phyloP scores from a whole-genome alignment of 2,113 vertebrate genomes.

The Haliaeetus leucogaster region DNA sequence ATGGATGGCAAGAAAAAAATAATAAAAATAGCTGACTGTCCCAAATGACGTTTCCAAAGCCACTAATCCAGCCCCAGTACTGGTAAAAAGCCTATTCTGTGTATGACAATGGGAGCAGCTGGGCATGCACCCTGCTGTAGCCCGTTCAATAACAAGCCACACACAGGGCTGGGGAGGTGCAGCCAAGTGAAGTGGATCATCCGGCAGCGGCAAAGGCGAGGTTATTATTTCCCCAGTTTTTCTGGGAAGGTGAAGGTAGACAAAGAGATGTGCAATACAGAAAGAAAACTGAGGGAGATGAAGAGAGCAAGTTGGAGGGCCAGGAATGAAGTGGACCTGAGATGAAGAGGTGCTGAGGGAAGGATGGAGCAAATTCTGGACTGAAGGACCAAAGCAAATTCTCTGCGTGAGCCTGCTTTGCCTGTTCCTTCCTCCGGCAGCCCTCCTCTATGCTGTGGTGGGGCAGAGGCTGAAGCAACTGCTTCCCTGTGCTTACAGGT shows the following conservation, averaged over 20 bases:
- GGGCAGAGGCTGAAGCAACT: not conserved
- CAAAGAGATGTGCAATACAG: not conserved
- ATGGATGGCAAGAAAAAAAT: not conserved
- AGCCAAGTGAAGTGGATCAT: not conserved
- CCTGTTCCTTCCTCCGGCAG: not conserved
- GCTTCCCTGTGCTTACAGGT: not conserved
- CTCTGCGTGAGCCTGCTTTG: not conserved
- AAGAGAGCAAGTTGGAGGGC: not conserved
- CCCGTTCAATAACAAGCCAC: not conserved
- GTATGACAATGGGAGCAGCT: not conserved
- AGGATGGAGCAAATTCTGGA: not conserved
- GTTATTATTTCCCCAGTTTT: not conserved
- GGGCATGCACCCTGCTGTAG: not conserved
- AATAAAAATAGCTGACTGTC: not conserved
- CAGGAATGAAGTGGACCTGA: rapidly evolving
- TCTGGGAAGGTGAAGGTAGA: not conserved
- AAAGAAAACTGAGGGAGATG: not conserved
- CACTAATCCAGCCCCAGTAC: not conserved
- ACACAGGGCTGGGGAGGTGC: not conserved
- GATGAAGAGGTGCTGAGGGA: not conserved
- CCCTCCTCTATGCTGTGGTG: not conserved
- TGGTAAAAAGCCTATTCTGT: not conserved
- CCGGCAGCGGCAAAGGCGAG: not conserved
- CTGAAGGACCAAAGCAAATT: not conserved
- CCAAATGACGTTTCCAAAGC: not conserved